Base-by-base conservation (phyloP, 2,113 vertebrate genomes). In the Pluvialis apricaria region DNA sequence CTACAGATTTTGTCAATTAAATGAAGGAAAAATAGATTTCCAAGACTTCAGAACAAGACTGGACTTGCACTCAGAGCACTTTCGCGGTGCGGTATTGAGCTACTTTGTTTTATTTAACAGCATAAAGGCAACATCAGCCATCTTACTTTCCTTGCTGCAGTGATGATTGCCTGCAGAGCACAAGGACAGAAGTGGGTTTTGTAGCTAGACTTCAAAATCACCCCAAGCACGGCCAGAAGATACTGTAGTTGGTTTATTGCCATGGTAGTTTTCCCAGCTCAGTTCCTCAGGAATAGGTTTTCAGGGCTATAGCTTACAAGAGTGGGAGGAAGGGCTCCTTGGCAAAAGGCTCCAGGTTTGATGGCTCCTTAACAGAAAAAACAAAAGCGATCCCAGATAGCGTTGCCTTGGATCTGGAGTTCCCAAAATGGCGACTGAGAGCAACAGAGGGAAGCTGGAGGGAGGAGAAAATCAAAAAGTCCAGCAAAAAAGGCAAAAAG, bases 1-100 rank as follows among this genome's bases (percentile, higher is more conserved):
- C 92, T 92, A 92, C 96, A 97, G 96, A 95, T 95, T 97, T 96
- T 94, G 94, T 90, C 95, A 94, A 95, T 95, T 97, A 94, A 90
- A 70, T 71, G 90, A 88, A 92, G 90, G 90, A 90, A 97, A 94
- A 93, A 73, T 55, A 88, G 80, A 94, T 90, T 95, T 95, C 94
- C 82, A 94, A 93, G 95, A 64, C 77, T 58, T 96, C 57, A 69
- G 88, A 79, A 76, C 94, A 96, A 92, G 94, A 94, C 86, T 11
- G 13, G 81, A 45, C 92, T 95, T 96, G 95, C 40, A 45, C 58
- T 89, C 25, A 0, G 68, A 90, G 91, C 77, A 29, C 51, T 44
- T 92, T 90, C 57, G 52, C 22, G 3, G 61, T 15, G 77, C 44
- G 47, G 9, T 28, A 13, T 55, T 28, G 57, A 96, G 80, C 86